Evolutionary conservation across 2,888 invertebrate genomes (phyloP).

Genomic region (Ceratothoa steindachneri): DNA sequence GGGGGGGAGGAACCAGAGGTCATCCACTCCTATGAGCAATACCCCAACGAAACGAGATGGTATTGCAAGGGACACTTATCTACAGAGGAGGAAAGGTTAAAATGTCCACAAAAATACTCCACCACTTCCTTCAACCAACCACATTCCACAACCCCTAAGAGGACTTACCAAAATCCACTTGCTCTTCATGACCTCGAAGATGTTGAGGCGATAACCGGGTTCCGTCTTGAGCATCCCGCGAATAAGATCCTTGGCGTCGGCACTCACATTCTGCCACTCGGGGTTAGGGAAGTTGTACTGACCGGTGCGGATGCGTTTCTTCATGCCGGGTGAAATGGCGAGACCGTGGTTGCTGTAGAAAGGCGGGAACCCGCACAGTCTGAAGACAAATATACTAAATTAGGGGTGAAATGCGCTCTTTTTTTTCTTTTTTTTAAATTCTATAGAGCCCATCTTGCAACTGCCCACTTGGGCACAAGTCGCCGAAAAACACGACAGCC

Average conservation of each 20-base stretch:
- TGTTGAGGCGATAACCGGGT: conserved; percentile 80
- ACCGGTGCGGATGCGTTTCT: conserved; percentile 87
- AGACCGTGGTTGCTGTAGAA: conserved; percentile 97
- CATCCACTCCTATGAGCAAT: neutral
- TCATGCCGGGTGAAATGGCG: conserved; percentile 99
- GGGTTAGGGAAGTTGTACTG: conserved; percentile 96
- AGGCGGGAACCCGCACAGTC: conserved; percentile 94
- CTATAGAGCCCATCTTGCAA: no score
- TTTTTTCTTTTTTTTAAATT: no score
- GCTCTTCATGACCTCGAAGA: conserved; percentile 82
- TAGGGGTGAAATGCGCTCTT: neutral
- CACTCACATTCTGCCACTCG: conserved; percentile 90
- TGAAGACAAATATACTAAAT: conserved; percentile 27
- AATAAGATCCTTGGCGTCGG: conserved; percentile 92
- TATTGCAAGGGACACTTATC: no score
- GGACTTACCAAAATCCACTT: conserved; percentile 78
- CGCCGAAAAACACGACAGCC: no score
- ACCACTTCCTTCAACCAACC: no score
- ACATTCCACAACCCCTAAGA: no score
- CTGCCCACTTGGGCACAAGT: no score
- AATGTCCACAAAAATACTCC: no score
- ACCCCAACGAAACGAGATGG: no score
- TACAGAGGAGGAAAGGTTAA: no score
- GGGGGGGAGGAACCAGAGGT: no score
- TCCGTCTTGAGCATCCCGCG: conserved; percentile 90